phyloP scores from a whole-genome alignment of 2,113 vertebrate genomes.

The Malurus alboscapulatus region DNA sequence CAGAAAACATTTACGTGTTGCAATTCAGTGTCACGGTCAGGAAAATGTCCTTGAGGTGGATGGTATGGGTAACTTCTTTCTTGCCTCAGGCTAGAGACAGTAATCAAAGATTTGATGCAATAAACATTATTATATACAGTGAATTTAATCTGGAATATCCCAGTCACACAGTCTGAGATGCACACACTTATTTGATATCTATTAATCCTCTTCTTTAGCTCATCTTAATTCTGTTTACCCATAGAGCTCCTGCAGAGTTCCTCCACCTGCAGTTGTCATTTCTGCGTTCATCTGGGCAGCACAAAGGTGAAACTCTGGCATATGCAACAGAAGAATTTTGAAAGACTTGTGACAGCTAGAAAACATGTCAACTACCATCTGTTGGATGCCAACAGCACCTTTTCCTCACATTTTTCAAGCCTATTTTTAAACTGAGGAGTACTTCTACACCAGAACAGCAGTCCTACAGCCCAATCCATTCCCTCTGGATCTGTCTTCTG shows the following conservation, averaged over 20 bases:
- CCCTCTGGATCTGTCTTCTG: not conserved
- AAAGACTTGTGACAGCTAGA: not conserved
- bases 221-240: not conserved
- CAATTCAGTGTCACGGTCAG: not conserved
- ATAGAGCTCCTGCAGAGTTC: not conserved
- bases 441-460: not conserved
- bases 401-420: not conserved
- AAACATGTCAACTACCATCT: conserved; percentile 3
- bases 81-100: not conserved
- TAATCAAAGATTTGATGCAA: not conserved
- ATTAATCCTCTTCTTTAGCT: not conserved
- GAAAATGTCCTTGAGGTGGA: not conserved
- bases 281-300: not conserved
- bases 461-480: not conserved
- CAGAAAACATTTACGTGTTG: not conserved
- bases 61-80: not conserved
- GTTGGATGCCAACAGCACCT: not conserved
- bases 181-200: not conserved
- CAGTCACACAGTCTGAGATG: not conserved
- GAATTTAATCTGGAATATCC: not conserved
- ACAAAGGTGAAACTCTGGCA: conserved; percentile 20
- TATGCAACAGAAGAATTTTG: not conserved
- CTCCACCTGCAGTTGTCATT: not conserved
- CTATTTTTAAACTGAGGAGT: not conserved
- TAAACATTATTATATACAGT: not conserved